Evolutionary conservation across 53 echinoderm and acorn worm species (phyloP), one percentile per base, ranked within the genome.

Genomic region (Temnopleurus reevesii): DNA sequence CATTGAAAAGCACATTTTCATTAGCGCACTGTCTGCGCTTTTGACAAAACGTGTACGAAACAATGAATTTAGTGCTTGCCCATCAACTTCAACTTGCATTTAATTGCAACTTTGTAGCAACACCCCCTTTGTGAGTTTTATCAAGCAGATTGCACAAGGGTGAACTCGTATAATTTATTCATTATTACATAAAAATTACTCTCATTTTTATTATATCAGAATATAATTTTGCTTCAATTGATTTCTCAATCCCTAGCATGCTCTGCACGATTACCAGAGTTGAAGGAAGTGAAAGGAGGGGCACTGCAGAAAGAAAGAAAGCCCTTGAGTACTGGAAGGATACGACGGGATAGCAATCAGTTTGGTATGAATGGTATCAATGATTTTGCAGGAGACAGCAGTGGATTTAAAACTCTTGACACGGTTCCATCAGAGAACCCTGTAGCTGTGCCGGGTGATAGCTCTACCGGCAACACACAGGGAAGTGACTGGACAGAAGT

Each of bases 201-300:
- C n/a, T n/a, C n/a, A n/a, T n/a, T n/a, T n/a, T n/a, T n/a, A n/a
- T n/a, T n/a, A n/a, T n/a, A n/a, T n/a, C n/a, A n/a, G n/a, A n/a
- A n/a, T n/a, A n/a, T n/a, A n/a, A n/a, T n/a, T n/a, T n/a, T n/a
- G n/a, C n/a, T n/a, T n/a, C n/a, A n/a, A n/a, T n/a, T n/a, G n/a
- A 27, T 76, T 76, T 31, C 34, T 76, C 76, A 31, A 10, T 34
- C 35, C 34, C 12, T 71, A 87, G 88, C 88, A 46, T 87, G 88
- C 35, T 87, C 88, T 29, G 88, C 88, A n/a, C 88, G 66, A 35
- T 87, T 87, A n/a, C n/a, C n/a, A n/a, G n/a, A n/a, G n/a, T n/a
- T n/a, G n/a, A n/a, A n/a, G n/a, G n/a, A 66, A 45, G 41, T 23
- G 30, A 66, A 87, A 24, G 27, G 28, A 2, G 45, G 43, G 71